Conservation (phyloP, 1,140 invertebrate species). For the Heliconius hewitsoni region DNA sequence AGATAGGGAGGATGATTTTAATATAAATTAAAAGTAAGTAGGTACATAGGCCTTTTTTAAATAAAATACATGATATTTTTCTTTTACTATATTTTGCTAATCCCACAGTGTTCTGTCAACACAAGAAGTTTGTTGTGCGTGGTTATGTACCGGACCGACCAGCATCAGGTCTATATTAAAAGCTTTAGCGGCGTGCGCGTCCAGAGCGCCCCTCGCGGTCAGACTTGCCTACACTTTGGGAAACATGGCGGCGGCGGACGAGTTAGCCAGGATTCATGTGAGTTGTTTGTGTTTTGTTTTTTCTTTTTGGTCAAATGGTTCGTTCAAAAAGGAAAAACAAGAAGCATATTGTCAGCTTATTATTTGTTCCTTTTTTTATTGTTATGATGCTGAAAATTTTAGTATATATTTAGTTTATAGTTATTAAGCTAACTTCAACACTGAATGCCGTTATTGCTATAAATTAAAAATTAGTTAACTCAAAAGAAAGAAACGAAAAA, state of each 20-base stretch:
- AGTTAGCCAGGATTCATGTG: slow-evolving; percentile 84
- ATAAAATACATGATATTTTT: too few relatives aligned
- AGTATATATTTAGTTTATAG: too few relatives aligned
- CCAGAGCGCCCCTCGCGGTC: slow-evolving; percentile 84
- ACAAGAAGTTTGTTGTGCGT: slow-evolving; percentile 86
- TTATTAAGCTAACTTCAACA: too few relatives aligned
- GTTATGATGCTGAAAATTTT: too few relatives aligned
- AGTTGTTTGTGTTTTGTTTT: slow-evolving; percentile 4
- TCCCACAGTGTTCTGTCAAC: slow-evolving; percentile 88
- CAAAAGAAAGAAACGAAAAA: too few relatives aligned
- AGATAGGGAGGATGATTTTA: not conserved
- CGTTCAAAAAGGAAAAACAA: too few relatives aligned
- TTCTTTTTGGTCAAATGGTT: too few relatives aligned
- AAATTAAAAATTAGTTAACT: too few relatives aligned
- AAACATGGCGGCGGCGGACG: slow-evolving; percentile 88
- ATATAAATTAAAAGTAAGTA: too few relatives aligned
- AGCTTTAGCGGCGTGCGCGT: slow-evolving; percentile 72
- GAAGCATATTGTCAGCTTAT: too few relatives aligned
- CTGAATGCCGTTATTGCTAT: too few relatives aligned
- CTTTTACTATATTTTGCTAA: not conserved
- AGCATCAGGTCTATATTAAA: slow-evolving; percentile 73
- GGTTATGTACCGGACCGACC: slow-evolving; percentile 79
- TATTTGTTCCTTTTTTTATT: too few relatives aligned
- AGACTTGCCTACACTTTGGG: slow-evolving; percentile 89
- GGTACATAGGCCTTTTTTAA: slow-evolving; percentile 37